Conservation (phyloP, 2,113 vertebrate genomes). For the Cygnus atratus region DNA sequence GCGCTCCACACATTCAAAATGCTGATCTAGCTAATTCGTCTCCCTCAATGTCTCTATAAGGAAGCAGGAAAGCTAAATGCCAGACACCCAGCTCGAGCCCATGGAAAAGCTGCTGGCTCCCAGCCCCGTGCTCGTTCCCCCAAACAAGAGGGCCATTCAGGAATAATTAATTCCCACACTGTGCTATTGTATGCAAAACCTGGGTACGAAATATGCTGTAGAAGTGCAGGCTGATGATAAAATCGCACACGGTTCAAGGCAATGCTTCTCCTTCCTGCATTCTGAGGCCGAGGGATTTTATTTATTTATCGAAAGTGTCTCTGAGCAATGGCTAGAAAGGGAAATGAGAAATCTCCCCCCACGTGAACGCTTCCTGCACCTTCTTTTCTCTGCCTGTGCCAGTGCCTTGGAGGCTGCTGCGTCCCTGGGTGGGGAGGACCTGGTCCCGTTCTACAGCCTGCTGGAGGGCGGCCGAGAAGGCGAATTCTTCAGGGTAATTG, state of each 20-base stretch:
- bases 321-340: neutral
- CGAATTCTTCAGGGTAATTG: conserved; percentile 84
- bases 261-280: neutral
- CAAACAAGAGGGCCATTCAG: conserved; percentile 55
- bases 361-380: neutral
- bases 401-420: conserved; percentile 87
- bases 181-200: conserved; percentile 67
- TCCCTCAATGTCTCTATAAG: conserved; percentile 55
- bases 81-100: conserved; percentile 50
- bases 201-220: conserved; percentile 15
- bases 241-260: neutral
- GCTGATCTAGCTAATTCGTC: conserved; percentile 60
- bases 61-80: conserved; percentile 63
- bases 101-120: conserved; percentile 58
- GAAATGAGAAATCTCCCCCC: neutral
- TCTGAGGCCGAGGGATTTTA: neutral
- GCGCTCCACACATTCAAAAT: conserved; percentile 30
- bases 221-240: conserved; percentile 22
- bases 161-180: conserved; percentile 63
- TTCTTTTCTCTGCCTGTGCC: conserved; percentile 8
- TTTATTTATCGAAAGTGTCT: neutral
- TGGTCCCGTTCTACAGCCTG: conserved; percentile 87
- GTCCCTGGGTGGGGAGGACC: conserved; percentile 84
- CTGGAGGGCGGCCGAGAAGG: conserved; percentile 89
- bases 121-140: conserved; percentile 48